These are phyloP conservation scores for Drosophila neocordata DNA, from an alignment of 1,140 invertebrate species.

Conservation along the genomic window DNA sequence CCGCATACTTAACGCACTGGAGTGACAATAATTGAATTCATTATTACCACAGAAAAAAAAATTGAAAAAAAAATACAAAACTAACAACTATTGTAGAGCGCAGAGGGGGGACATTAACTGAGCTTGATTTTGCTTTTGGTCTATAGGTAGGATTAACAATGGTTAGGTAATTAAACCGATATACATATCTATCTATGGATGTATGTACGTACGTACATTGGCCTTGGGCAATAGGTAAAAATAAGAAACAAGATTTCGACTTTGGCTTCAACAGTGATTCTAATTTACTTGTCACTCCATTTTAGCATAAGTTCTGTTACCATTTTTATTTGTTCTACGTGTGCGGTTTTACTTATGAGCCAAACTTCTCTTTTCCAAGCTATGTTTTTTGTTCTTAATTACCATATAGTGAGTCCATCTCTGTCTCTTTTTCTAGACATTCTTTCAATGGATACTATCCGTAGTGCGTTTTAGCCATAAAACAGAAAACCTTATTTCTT, in stretches of 20 bases:
- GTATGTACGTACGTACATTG: conserved; percentile 32
- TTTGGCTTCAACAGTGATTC: neutral
- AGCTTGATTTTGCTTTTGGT: conserved; percentile 44
- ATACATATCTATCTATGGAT: conserved; percentile 1
- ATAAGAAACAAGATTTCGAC: conserved; percentile 19
- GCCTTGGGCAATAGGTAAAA: conserved; percentile 47
- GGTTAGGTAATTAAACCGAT: conserved; percentile 75
- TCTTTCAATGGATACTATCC: conserved; percentile 6
- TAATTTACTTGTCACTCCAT: conserved; percentile 22
- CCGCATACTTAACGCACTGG: conserved; percentile 80
- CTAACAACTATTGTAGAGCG: conserved; percentile 21
- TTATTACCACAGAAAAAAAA: conserved; percentile 55
- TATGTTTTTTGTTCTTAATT: conserved; percentile 1
- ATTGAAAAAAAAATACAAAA: conserved; percentile 27
- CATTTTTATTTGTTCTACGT: conserved; percentile 78
- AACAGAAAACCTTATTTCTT: conserved; percentile 24
- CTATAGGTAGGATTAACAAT: conserved; percentile 71
- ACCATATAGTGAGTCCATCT: conserved; percentile 46
- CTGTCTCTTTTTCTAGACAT: conserved; percentile 17
- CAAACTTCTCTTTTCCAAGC: conserved; percentile 6
- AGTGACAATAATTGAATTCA: conserved; percentile 82
- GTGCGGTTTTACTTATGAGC: conserved; percentile 74
- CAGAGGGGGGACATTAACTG: conserved; percentile 41
- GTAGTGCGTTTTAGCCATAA: conserved; percentile 9
- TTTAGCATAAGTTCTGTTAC: conserved; percentile 61